Evolutionary conservation across 2,113 vertebrate species (phyloP).

Genomic region (Tragelaphus strepsiceros): DNA sequence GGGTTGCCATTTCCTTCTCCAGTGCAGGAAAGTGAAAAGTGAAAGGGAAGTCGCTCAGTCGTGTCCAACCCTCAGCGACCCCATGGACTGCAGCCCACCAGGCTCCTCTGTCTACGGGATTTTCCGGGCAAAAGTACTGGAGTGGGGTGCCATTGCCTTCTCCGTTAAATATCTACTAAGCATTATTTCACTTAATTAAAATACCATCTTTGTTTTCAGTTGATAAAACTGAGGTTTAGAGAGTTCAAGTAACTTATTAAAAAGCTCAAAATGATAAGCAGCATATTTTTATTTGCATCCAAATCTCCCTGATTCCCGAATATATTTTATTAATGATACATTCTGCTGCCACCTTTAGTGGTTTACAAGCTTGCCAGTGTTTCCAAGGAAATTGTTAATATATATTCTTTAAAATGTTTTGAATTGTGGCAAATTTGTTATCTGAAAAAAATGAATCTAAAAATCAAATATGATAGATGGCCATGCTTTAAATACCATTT

Average conservation of each 20-base stretch:
- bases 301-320: not conserved
- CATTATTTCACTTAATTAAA: not conserved
- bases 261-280: not conserved
- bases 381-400: not conserved
- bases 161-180: not conserved
- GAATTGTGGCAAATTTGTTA: not conserved
- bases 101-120: too few species aligned
- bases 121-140: too few species aligned
- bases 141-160: too few species aligned
- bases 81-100: too few species aligned
- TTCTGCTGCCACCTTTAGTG: too few species aligned
- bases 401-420: not conserved
- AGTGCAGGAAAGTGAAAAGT: too few species aligned
- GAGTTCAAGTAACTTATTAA: not conserved
- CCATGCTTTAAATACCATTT: not conserved
- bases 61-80: too few species aligned
- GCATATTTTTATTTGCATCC: not conserved
- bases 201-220: not conserved
- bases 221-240: not conserved
- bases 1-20: too few species aligned
- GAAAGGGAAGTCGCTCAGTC: too few species aligned
- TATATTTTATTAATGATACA: accelerated
- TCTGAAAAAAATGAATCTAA: not conserved
- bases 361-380: accelerated
- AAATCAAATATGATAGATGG: not conserved